Base-by-base conservation (phyloP, 2,797 vertebrate species). In the Denticeps clupeoides region DNA sequence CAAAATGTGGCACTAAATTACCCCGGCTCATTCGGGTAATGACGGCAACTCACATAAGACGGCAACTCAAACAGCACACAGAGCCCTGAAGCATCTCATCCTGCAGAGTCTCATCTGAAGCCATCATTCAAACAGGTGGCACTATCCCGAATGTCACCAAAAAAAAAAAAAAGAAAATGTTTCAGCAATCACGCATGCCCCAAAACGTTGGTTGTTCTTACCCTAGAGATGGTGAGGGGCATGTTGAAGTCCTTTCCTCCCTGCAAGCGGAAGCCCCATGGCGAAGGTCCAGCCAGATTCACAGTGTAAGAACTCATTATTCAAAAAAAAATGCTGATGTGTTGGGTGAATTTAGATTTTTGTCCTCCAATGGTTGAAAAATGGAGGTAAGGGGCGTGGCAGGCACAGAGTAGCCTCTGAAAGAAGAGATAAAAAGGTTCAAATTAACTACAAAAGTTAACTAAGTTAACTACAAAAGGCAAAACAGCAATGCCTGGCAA, bases 211-310 rank as follows among this genome's bases (percentile, higher is more conserved):
- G 16, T 42, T 32, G 41, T 4, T 45, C 86, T 89, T 81, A 91
- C 88, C 85, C 89, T 88, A 71, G 92, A 97, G 81, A 97, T 89
- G 73, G 91, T 96, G 68, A 97, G 85, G 3, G 93, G 94, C 92
- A 93, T 94, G 77, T 97, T 97, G 89, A 97, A 97, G 80, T 97
- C 94, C 71, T 98, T 97, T 41, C 94, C 94, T 16, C 93, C 94
- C 65, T 96, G 93, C 60, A 98, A 82, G 29, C 92, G 87, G 80
- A 98, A 98, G 64, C 94, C 94, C 93, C 93, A 98, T 0, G 94
- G 94, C 4, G 90, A 89, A 1, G 91, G 89, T 71, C 94, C 93
- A 0, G 74, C 74, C 60, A 98, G 87, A 32, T 80, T 84, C 58
- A 97, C 87, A 0, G 65, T 90, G 84, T 96, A 96, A 55, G 60